Evolutionary conservation across 2,888 invertebrate genomes (phyloP).

Genomic region (Pteria penguin): DNA sequence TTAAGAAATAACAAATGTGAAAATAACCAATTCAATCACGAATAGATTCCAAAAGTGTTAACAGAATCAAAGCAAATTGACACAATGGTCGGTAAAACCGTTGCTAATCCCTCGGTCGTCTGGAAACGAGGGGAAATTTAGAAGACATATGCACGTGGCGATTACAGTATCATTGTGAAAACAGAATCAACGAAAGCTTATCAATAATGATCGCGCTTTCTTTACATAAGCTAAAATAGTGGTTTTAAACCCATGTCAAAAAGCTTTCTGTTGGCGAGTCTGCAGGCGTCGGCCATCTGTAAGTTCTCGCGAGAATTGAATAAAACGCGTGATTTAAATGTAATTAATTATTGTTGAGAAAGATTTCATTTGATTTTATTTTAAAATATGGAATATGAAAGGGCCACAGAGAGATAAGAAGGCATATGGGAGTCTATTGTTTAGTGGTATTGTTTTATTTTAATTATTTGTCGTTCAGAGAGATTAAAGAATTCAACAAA

Average conservation of each 20-base stretch:
- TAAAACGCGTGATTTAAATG: too few species aligned
- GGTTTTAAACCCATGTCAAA: background rate
- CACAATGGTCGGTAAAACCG: background rate
- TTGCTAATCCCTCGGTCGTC: background rate
- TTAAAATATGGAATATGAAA: too few species aligned
- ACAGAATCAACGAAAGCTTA: background rate
- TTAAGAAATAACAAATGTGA: conserved; percentile 18
- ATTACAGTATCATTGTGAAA: background rate
- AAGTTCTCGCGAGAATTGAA: background rate
- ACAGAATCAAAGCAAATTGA: conserved; percentile 21
- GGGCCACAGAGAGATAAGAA: too few species aligned
- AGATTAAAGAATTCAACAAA: too few species aligned
- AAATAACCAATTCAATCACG: conserved; percentile 3
- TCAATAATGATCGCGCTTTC: background rate
- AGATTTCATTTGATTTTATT: too few species aligned
- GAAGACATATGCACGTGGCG: background rate
- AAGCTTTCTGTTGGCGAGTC: background rate
- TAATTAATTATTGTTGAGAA: too few species aligned
- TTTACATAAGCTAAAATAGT: background rate
- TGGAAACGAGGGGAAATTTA: background rate
- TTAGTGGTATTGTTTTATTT: too few species aligned
- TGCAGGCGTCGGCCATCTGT: background rate
- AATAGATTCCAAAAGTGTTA: conserved; percentile 21
- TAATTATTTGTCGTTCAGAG: too few species aligned
- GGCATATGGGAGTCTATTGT: too few species aligned